Percentiles rank a stretch among this genome's conserved stretches.
phyloP scores from a whole-genome alignment of 2,113 vertebrate species.

The Chaetops frenatus region DNA sequence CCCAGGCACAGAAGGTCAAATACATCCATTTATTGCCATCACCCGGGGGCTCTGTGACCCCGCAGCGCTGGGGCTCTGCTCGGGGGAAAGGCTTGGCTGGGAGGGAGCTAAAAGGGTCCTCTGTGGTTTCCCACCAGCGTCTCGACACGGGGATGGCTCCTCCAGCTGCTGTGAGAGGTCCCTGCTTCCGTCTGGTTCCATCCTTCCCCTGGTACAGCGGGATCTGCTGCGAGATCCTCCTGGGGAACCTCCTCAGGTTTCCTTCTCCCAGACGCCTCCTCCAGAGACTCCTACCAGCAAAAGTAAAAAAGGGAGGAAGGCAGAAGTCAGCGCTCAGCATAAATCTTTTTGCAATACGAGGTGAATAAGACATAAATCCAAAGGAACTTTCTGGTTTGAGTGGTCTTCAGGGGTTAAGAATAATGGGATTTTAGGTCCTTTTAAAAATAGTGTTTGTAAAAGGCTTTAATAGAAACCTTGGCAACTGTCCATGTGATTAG shows the following conservation, averaged over 20 bases:
- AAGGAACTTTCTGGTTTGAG: background rate
- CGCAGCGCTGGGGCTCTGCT: background rate
- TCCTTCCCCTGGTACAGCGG: background rate
- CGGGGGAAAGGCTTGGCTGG: background rate
- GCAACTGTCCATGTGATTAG: slow-evolving; percentile 42
- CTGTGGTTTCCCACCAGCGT: background rate
- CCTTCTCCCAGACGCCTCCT: background rate
- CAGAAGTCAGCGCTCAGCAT: background rate
- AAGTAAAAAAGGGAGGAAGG: background rate
- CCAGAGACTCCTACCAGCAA: background rate
- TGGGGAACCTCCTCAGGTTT: background rate
- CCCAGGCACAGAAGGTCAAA: background rate
- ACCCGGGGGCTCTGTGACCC: background rate
- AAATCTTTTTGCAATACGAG: slow-evolving; percentile 15
- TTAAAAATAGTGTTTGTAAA: slow-evolving; percentile 43
- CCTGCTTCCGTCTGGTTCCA: background rate
- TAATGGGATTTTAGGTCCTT: slow-evolving; percentile 50
- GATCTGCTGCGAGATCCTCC: background rate
- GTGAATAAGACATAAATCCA: background rate
- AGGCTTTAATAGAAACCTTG: slow-evolving; percentile 53
- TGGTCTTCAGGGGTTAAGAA: slow-evolving; percentile 53
- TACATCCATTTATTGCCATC: background rate
- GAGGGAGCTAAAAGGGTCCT: background rate
- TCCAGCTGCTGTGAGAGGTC: background rate
- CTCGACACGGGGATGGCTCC: background rate